Percentiles rank a stretch among this genome's conserved stretches.
phyloP scores from a whole-genome alignment of 2,888 invertebrate genomes.

The Antheraea yamamai region DNA sequence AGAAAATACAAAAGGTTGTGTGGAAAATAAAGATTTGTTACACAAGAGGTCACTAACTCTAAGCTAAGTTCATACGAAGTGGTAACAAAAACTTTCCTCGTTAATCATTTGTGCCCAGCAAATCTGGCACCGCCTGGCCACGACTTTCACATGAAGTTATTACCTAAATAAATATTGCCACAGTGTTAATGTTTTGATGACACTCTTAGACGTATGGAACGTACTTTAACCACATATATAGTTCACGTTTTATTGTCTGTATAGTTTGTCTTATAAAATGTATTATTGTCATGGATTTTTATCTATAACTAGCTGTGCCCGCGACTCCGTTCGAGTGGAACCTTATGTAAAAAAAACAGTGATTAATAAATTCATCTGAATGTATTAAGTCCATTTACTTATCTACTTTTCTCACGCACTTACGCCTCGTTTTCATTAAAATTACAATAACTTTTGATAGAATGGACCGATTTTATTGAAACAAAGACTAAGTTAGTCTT shows the following conservation, averaged over 20 bases:
- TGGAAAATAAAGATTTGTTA: not conserved
- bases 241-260: not conserved
- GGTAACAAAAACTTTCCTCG: constrained; percentile 34
- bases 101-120: constrained; percentile 44
- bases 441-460: too few species aligned
- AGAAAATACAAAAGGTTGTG: not conserved
- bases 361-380: too few species aligned
- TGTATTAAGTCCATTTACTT: too few species aligned
- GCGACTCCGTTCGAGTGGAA: too few species aligned
- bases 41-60: constrained; percentile 20
- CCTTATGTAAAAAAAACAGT: too few species aligned
- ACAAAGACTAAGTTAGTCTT: too few species aligned
- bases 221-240: not conserved
- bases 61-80: constrained; percentile 24
- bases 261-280: not conserved
- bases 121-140: constrained; percentile 35
- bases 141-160: constrained; percentile 37
- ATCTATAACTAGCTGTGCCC: too few species aligned
- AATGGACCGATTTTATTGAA: too few species aligned
- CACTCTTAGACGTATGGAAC: not conserved
- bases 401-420: too few species aligned
- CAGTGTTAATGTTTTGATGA: not conserved
- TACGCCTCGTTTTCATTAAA: too few species aligned
- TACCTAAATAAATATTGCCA: constrained; percentile 34
- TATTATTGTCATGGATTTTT: not conserved